Percentiles rank a stretch among this genome's conserved stretches.
Conservation (phyloP, 2,797 vertebrate genomes). For the Leptodactylus fallax region DNA sequence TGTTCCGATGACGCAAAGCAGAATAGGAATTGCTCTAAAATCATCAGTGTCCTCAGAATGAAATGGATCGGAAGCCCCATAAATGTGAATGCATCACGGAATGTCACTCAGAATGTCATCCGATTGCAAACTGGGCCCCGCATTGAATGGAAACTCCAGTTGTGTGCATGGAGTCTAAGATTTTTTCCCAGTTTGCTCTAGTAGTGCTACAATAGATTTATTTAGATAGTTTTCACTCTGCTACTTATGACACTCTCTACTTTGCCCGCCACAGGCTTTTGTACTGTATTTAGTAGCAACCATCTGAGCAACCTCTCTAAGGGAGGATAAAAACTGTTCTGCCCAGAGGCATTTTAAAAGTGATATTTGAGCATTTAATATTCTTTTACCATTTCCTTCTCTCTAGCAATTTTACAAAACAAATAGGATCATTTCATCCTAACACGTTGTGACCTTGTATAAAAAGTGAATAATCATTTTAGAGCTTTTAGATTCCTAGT, state of each 20-base stretch:
- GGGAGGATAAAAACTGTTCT: constrained; percentile 39
- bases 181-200: background rate
- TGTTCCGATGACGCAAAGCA: no score
- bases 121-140: no score
- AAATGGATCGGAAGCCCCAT: no score
- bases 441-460: no score
- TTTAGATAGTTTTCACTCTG: background rate
- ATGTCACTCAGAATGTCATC: no score
- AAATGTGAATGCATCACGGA: no score
- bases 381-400: constrained; percentile 13
- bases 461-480: background rate
- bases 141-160: no score
- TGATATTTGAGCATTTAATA: constrained; percentile 13
- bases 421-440: background rate
- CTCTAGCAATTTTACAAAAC: background rate
- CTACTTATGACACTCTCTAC: constrained; percentile 33
- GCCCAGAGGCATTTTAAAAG: constrained; percentile 43
- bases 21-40: no score
- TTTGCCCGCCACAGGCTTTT: constrained; percentile 18
- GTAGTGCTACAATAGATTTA: background rate
- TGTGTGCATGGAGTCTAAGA: no score
- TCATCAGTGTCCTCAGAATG: no score
- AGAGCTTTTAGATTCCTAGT: no score
- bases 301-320: constrained; percentile 40
- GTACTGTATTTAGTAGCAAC: constrained; percentile 22